Base-by-base conservation (phyloP, 2,113 vertebrate species). In the Lophius piscatorius region DNA sequence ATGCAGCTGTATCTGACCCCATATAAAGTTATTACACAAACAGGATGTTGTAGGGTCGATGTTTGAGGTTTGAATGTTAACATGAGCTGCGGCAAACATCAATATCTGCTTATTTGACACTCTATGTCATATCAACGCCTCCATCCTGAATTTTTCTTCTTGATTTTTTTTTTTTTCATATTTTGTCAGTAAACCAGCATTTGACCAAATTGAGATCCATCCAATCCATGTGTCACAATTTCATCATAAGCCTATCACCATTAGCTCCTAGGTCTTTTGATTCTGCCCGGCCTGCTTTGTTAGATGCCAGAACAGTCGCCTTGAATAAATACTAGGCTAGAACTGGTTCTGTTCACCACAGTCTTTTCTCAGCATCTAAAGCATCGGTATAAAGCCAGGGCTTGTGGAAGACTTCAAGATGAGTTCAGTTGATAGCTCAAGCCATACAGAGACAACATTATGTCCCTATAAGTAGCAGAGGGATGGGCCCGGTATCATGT, bases 1-100 rank as follows among this genome's bases (percentile, higher is more conserved):
- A 40, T 13, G 52, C 75, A 83, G 81, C 81, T 83, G 79, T 79
- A 62, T 84, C 47, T 81, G 81, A 78, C 84, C 80, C 79, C 87
- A 83, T 58, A 64, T 67, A 54, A 58, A 58, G 59, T 77, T 78
- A 60, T 66, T 75, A 78, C 78, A 84, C 83, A 86, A n/a, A 89
- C 87, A 87, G 87, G 87, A 87, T 86, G 87, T 80, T 70, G 51
- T 54, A 66, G 70, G 82, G 78, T 85, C 76, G 81, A 77, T 84
- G 74, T 81, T 41, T 58, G 78, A 82, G 78, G 87, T 87, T 81
- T 69, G 78, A 86, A 80, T 55, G 38, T 85, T 83, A 54, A 71
- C 71, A 82, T 67, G 75, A 64, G 59, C 34, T 5, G 20, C 56
- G 62, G 73, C 56, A 86, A 89, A 86, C 66, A 31, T 10, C n/a